Conservation (phyloP, 2,888 invertebrate genomes). For the Polia nebulosa region DNA sequence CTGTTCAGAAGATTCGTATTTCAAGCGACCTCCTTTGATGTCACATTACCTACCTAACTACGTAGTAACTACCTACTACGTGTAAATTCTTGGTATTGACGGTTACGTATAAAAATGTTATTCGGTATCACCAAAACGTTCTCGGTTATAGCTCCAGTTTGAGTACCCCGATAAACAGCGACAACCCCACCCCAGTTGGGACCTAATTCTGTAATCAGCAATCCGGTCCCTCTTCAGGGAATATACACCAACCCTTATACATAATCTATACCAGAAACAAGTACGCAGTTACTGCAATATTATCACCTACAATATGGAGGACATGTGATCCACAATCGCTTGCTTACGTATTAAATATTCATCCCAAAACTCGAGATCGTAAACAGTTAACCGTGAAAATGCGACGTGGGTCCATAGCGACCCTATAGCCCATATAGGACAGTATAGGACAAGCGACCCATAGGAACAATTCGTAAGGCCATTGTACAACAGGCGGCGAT, state of each 20-base stretch:
- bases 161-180: conserved; percentile 40
- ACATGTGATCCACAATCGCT: conserved; percentile 54
- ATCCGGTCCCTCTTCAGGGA: conserved; percentile 42
- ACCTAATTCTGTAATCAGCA: conserved; percentile 52
- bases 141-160: conserved; percentile 13
- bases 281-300: conserved; percentile 43
- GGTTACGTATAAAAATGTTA: background rate
- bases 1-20: too few relatives aligned
- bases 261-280: conserved; percentile 43
- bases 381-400: conserved; percentile 71
- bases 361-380: conserved; percentile 55
- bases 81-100: background rate
- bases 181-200: conserved; percentile 11
- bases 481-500: conserved; percentile 64
- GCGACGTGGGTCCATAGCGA: conserved; percentile 54
- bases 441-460: conserved; percentile 59
- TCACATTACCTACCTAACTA: too few relatives aligned
- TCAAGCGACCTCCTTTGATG: too few relatives aligned
- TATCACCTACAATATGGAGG: conserved; percentile 64
- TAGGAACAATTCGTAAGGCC: conserved; percentile 68
- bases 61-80: background rate
- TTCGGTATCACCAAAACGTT: background rate
- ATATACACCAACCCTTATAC: conserved; percentile 43
- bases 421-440: conserved; percentile 42
- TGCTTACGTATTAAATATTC: conserved; percentile 62